Evolutionary conservation across 1,140 invertebrate species (phyloP).

Genomic region (Babylonia areolata): DNA sequence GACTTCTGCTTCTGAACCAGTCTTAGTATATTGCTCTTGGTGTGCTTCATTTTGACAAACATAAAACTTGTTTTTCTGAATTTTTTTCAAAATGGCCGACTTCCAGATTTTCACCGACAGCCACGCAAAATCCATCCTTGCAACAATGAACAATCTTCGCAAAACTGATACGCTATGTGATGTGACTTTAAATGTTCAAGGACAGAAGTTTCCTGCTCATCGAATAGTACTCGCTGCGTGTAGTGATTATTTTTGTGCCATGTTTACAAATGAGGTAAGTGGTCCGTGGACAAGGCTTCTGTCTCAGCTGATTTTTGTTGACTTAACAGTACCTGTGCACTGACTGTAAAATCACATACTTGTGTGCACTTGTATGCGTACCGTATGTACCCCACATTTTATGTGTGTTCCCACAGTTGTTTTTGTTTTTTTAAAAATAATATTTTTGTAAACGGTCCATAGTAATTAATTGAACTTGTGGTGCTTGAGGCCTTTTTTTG

Average conservation of each 20-base stretch:
- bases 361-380: background rate
- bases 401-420: background rate
- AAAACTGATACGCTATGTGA: slow-evolving; percentile 78
- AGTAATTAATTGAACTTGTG: background rate
- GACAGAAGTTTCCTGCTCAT: slow-evolving; percentile 83
- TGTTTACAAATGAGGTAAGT: slow-evolving; percentile 76
- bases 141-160: slow-evolving; percentile 73
- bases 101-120: slow-evolving; percentile 71
- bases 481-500: too few species aligned
- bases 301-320: background rate
- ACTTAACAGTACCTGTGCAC: background rate
- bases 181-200: slow-evolving; percentile 82
- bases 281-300: background rate
- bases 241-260: slow-evolving; percentile 81
- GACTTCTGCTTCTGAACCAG: background rate
- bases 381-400: background rate
- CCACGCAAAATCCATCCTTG: slow-evolving; percentile 71
- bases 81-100: slow-evolving; percentile 44
- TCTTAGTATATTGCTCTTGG: background rate
- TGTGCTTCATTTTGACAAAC: background rate
- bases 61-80: background rate
- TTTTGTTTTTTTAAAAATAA: background rate
- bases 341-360: background rate
- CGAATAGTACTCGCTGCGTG: slow-evolving; percentile 80
- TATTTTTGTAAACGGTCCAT: background rate